A percentile compares a stretch with the other conserved stretches of the same genome.
Evolutionary conservation across 2,797 vertebrate species (phyloP).

Genomic region (Malurus leucopterus): DNA sequence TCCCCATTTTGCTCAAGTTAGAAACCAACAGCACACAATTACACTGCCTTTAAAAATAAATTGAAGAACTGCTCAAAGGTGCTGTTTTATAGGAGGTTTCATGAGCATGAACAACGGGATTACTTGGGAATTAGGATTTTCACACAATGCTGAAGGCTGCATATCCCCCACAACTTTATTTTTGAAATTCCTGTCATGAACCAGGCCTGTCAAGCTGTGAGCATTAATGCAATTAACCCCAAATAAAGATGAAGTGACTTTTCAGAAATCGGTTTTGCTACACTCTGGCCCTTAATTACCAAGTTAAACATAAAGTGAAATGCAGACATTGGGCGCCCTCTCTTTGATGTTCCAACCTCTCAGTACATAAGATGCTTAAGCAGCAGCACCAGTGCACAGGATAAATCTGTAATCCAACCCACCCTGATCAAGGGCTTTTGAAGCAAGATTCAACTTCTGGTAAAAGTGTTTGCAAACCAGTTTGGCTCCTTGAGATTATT

Average conservation of each 20-base stretch:
- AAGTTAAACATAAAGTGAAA: background rate
- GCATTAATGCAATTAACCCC: constrained; percentile 32
- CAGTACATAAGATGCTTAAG: background rate
- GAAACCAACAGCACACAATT: background rate
- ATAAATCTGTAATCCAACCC: background rate
- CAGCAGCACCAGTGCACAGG: background rate
- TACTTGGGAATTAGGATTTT: constrained; percentile 16
- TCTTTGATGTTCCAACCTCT: constrained; percentile 24
- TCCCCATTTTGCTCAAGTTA: background rate
- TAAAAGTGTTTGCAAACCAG: background rate
- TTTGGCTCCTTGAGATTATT: background rate
- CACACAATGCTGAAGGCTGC: constrained; percentile 34
- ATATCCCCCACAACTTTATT: background rate
- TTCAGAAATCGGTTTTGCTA: constrained; percentile 34
- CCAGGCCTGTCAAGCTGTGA: background rate
- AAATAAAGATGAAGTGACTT: constrained; percentile 33
- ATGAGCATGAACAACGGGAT: constrained; percentile 17
- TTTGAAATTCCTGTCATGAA: background rate
- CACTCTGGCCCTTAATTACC: constrained; percentile 39
- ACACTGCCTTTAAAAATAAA: background rate
- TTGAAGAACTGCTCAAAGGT: background rate
- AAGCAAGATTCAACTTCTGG: background rate
- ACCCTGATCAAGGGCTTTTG: background rate
- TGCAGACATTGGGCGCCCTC: background rate
- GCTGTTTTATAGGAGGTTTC: constrained; percentile 1